Conservation (phyloP, 2,797 vertebrate species). For the Carduelis carduelis region DNA sequence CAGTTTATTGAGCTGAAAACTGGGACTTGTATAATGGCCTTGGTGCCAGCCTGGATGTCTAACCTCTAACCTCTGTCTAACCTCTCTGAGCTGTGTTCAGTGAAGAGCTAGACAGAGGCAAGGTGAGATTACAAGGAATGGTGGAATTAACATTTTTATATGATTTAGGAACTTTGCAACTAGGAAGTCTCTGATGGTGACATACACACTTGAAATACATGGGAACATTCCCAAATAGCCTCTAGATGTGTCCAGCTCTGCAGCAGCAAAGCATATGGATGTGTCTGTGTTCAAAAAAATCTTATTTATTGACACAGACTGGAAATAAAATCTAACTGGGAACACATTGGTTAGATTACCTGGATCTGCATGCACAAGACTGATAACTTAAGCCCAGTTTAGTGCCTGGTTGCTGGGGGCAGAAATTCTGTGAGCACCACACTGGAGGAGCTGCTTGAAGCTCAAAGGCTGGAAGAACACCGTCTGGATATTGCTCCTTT, state of each 20-base stretch:
- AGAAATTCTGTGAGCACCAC: background rate
- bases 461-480: background rate
- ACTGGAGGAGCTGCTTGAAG: background rate
- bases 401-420: background rate
- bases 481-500: background rate
- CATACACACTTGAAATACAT: background rate
- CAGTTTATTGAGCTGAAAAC: background rate
- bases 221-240: background rate
- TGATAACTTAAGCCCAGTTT: background rate
- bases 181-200: background rate
- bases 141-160: background rate
- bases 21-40: background rate
- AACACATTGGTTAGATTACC: background rate
- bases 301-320: background rate
- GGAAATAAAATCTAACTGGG: background rate
- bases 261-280: background rate
- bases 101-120: background rate
- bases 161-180: background rate
- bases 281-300: background rate
- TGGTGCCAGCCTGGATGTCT: background rate
- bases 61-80: background rate
- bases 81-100: background rate
- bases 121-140: background rate
- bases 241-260: background rate
- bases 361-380: background rate